Conservation (phyloP, 2,888 invertebrate species). For the Sinotaia quadrata region DNA sequence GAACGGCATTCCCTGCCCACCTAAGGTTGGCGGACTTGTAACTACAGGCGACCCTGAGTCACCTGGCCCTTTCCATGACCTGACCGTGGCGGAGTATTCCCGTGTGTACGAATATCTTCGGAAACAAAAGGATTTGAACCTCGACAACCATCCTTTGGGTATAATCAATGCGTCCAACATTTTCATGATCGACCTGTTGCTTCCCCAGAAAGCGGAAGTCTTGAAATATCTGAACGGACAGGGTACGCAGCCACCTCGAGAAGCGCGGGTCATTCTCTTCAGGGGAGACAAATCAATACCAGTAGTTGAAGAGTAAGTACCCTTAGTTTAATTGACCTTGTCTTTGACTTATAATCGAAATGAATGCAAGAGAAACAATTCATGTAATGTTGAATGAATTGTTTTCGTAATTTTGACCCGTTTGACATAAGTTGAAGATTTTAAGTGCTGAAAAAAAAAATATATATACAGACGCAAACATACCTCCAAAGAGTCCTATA, state of each 20-base stretch:
- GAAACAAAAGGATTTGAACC: constrained; percentile 38
- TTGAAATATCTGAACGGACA: constrained; percentile 39
- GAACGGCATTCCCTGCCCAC: background rate
- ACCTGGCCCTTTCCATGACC: constrained; percentile 48
- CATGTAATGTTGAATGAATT: no score
- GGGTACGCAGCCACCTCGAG: constrained; percentile 40
- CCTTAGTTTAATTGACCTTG: no score
- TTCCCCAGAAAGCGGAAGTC: constrained; percentile 44
- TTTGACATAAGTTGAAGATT: no score
- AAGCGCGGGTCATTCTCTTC: constrained; percentile 50
- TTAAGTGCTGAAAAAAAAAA: no score
- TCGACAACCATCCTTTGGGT: constrained; percentile 23
- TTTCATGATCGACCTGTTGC: constrained; percentile 45
- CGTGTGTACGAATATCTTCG: constrained; percentile 37
- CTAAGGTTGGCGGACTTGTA: constrained; percentile 4
- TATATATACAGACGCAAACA: no score
- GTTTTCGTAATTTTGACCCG: no score
- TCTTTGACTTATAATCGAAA: no score
- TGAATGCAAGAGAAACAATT: no score
- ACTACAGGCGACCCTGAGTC: constrained; percentile 35
- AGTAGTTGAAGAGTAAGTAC: constrained; percentile 47
- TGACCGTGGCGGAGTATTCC: constrained; percentile 43
- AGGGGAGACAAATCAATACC: constrained; percentile 47
- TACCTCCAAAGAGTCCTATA: no score
- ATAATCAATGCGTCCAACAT: constrained; percentile 35